Percentiles rank a stretch among this genome's conserved stretches.
Evolutionary conservation across 2,797 vertebrate species (phyloP).

Genomic region (Oceanodroma leucorhoa): DNA sequence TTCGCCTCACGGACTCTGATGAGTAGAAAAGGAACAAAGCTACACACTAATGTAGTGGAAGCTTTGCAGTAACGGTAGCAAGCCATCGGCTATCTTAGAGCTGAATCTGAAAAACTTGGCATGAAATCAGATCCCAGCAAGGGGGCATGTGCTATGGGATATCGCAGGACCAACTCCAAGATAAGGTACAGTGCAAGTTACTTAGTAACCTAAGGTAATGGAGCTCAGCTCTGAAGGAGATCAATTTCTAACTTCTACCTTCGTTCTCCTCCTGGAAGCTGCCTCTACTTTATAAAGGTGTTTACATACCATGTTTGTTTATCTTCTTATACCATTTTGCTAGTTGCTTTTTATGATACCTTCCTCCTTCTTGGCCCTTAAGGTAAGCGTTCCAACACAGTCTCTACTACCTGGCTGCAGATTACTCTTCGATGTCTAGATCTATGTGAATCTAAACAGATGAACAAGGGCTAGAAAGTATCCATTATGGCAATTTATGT

Average conservation of each 20-base stretch:
- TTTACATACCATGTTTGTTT: background rate
- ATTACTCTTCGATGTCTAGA: background rate
- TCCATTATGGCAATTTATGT: background rate
- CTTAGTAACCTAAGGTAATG: background rate
- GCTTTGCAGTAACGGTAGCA: background rate
- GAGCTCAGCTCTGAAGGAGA: background rate
- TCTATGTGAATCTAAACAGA: background rate
- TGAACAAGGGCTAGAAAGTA: background rate
- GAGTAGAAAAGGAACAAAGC: background rate
- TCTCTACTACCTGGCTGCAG: background rate
- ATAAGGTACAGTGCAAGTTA: background rate
- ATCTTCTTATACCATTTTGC: background rate
- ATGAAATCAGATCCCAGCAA: background rate
- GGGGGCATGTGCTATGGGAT: background rate
- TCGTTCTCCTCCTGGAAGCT: background rate
- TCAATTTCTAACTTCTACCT: background rate
- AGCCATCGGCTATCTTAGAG: background rate
- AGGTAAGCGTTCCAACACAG: background rate
- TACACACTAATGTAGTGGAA: accelerated
- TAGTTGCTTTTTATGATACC: background rate
- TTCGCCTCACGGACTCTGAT: background rate
- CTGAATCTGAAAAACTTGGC: background rate
- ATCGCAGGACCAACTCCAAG: background rate
- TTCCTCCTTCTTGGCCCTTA: background rate
- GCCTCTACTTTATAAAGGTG: background rate